These are phyloP conservation scores for Grantiella picta DNA, from an alignment of 2,113 vertebrate species.

Conservation along the genomic window DNA sequence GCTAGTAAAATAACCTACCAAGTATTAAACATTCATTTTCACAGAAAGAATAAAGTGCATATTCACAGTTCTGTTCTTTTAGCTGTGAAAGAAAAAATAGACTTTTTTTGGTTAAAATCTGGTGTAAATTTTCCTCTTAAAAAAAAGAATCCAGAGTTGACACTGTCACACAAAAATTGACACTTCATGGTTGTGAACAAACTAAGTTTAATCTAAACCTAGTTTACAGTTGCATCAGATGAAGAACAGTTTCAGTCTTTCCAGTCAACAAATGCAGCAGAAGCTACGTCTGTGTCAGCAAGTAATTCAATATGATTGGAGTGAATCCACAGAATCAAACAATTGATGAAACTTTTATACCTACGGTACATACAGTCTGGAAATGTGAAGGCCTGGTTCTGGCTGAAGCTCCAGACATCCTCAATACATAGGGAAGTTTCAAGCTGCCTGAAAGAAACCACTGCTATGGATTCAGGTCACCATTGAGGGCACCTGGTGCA, in stretches of 20 bases:
- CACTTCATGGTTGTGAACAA: conserved; percentile 14
- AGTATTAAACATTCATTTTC: neutral
- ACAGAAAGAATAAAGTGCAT: neutral
- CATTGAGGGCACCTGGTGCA: neutral
- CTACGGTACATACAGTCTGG: neutral
- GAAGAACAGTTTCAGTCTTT: conserved; percentile 14
- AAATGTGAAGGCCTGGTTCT: neutral
- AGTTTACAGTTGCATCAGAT: conserved; percentile 42
- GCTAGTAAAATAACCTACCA: neutral
- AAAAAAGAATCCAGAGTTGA: neutral
- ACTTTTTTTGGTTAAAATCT: neutral
- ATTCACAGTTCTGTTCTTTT: neutral
- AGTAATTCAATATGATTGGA: neutral
- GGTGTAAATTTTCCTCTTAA: neutral
- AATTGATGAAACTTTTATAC: neutral
- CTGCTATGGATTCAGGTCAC: neutral
- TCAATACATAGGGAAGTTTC: accelerated
- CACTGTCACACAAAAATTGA: conserved; percentile 9
- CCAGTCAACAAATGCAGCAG: neutral
- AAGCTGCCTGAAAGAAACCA: neutral
- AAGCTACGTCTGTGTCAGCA: neutral
- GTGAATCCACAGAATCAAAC: neutral
- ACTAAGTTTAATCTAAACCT: conserved; percentile 55
- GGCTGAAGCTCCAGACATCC: neutral
- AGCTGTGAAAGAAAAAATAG: neutral